Evolutionary conservation across 2,113 vertebrate genomes (phyloP).

Genomic region (Thunnus maccoyii): DNA sequence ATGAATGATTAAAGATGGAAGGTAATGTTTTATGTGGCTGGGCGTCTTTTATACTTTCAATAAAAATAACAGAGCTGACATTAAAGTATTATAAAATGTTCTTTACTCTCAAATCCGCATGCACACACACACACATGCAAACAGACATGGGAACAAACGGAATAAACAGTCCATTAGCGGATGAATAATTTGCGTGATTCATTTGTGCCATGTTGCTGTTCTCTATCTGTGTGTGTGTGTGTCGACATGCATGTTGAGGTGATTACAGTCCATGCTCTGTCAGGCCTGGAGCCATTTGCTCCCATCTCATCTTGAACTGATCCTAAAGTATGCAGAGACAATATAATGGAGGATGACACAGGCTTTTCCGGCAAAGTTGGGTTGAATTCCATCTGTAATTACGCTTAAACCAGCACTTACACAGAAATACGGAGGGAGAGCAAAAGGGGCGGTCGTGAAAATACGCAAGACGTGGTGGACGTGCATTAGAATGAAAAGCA

Average conservation of each 20-base stretch:
- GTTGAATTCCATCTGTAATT: conserved; percentile 67
- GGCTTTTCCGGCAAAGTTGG: conserved; percentile 54
- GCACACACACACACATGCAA: too few species aligned
- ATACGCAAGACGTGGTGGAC: neutral
- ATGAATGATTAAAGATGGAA: too few species aligned
- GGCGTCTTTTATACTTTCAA: too few species aligned
- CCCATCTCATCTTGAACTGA: conserved; percentile 70
- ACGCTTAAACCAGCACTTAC: conserved; percentile 63
- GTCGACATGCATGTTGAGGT: conserved; percentile 21
- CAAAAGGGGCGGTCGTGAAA: neutral
- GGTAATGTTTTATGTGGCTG: too few species aligned
- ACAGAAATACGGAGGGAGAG: conserved; percentile 26
- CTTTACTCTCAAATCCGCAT: too few species aligned
- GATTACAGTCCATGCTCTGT: neutral
- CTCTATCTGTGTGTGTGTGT: too few species aligned
- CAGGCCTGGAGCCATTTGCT: conserved; percentile 54
- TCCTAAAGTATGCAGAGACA: conserved; percentile 62
- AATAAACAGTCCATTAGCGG: too few species aligned
- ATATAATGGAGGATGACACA: conserved; percentile 73
- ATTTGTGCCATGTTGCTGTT: too few species aligned
- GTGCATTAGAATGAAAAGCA: neutral
- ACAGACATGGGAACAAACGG: too few species aligned
- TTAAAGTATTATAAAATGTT: too few species aligned
- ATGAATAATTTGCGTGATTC: too few species aligned
- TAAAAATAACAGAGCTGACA: too few species aligned